Percentiles rank a stretch among this genome's conserved stretches.
These are phyloP conservation scores for Epinotia nisella DNA, from an alignment of 2,888 invertebrate genomes.

Conservation along the genomic window DNA sequence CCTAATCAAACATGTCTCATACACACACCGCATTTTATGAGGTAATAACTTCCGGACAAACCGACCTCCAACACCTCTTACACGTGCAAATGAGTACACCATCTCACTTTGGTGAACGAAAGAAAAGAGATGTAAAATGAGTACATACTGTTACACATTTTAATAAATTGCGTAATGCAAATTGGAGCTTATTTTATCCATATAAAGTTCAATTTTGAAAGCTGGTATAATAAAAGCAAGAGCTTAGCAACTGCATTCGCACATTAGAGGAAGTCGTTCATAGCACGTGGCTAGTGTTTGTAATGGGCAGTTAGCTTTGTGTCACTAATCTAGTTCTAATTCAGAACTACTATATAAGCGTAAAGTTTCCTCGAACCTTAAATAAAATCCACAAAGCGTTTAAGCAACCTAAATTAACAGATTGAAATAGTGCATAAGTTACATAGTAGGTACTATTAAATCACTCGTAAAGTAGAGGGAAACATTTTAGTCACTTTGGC, in stretches of 20 bases:
- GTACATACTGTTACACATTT: neutral
- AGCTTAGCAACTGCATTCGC: neutral
- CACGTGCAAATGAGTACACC: slow-evolving; percentile 37
- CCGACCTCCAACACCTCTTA: slow-evolving; percentile 33
- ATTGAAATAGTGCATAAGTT: no score
- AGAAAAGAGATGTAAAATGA: slow-evolving; percentile 25
- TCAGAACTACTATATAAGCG: slow-evolving; percentile 1
- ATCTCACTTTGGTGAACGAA: slow-evolving; percentile 18
- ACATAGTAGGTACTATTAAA: no score
- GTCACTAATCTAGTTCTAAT: slow-evolving; percentile 15
- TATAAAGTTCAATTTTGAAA: neutral
- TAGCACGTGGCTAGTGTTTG: slow-evolving; percentile 9
- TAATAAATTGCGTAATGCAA: neutral
- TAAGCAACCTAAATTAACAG: no score
- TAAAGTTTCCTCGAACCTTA: neutral
- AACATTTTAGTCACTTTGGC: neutral
- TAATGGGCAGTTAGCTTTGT: slow-evolving; percentile 10
- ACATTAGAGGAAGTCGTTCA: slow-evolving; percentile 15
- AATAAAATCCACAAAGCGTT: no score
- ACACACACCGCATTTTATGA: slow-evolving; percentile 41
- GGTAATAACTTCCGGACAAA: slow-evolving; percentile 45
- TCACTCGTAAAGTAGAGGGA: neutral
- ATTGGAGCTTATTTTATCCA: neutral
- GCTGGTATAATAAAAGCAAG: neutral
- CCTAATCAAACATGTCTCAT: slow-evolving; percentile 43